Percentiles rank a stretch among this genome's conserved stretches.
phyloP scores from a whole-genome alignment of 2,888 invertebrate genomes.

The Baccha elongata region DNA sequence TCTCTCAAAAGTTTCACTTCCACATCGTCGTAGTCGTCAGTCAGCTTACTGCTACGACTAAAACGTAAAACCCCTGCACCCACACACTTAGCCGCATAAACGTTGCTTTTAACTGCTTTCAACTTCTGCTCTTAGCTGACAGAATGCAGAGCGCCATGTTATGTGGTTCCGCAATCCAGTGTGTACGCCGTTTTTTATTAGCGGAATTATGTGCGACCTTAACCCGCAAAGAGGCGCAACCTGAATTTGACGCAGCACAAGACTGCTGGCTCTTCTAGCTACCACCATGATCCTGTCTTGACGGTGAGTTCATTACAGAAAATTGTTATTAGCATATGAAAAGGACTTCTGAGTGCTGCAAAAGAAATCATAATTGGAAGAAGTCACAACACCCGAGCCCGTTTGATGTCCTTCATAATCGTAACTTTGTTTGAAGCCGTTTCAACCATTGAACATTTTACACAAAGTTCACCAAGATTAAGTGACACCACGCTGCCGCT shows the following conservation, averaged over 20 bases:
- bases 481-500: slow-evolving; percentile 64
- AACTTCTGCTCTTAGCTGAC: slow-evolving; percentile 51
- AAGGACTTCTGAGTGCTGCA: slow-evolving; percentile 63
- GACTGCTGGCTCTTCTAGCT: slow-evolving; percentile 1
- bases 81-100: slow-evolving; percentile 64
- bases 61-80: slow-evolving; percentile 28
- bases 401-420: slow-evolving; percentile 14
- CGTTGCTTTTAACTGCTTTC: slow-evolving; percentile 67
- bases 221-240: slow-evolving; percentile 64
- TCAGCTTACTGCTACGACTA: background rate
- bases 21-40: slow-evolving; percentile 9
- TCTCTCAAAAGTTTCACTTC: slow-evolving; percentile 64
- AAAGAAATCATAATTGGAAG: slow-evolving; percentile 73
- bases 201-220: slow-evolving; percentile 72
- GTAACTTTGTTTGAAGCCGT: slow-evolving; percentile 63
- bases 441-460: slow-evolving; percentile 68
- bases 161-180: slow-evolving; percentile 66
- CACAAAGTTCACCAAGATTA: slow-evolving; percentile 68
- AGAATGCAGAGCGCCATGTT: slow-evolving; percentile 61
- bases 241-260: slow-evolving; percentile 33
- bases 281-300: slow-evolving; percentile 1
- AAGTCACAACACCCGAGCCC: slow-evolving; percentile 54
- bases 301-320: slow-evolving; percentile 68
- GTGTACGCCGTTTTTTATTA: slow-evolving; percentile 62
- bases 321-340: slow-evolving; percentile 74